These are phyloP conservation scores for Lucilia cuprina DNA, from an alignment of 1,140 invertebrate genomes.

Conservation along the genomic window DNA sequence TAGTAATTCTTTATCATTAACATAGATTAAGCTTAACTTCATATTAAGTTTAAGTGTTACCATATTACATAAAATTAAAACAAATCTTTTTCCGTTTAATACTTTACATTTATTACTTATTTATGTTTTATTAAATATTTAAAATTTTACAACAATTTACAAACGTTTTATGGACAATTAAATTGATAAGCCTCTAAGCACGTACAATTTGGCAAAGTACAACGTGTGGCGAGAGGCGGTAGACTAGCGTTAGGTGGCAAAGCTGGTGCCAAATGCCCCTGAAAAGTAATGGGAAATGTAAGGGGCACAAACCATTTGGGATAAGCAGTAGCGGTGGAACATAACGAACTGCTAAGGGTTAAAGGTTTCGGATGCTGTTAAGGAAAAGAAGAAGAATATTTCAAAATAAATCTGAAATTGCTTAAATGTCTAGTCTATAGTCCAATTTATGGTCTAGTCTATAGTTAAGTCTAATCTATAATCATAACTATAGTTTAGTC, in stretches of 20 bases:
- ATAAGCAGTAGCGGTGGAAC: slow-evolving; percentile 52
- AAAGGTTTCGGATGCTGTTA: not conserved
- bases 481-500: no score
- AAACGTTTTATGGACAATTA: slow-evolving; percentile 39
- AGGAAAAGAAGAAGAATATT: not conserved
- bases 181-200: slow-evolving; percentile 57
- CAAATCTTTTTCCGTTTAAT: no score
- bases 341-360: not conserved
- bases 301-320: slow-evolving; percentile 62
- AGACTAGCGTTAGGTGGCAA: slow-evolving; percentile 54
- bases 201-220: slow-evolving; percentile 60
- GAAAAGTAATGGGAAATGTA: slow-evolving; percentile 57
- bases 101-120: no score
- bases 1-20: no score
- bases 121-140: no score
- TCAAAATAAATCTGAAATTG: not conserved
- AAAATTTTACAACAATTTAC: no score
- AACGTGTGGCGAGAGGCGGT: slow-evolving; percentile 57
- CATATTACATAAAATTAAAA: no score
- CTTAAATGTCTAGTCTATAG: no score
- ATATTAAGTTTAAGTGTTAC: no score
- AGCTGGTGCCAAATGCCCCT: slow-evolving; percentile 60
- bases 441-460: no score
- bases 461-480: not conserved
- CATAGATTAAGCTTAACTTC: no score